Base-by-base conservation (phyloP, 2,888 invertebrate species). In the Caenorhabditis japonica region DNA sequence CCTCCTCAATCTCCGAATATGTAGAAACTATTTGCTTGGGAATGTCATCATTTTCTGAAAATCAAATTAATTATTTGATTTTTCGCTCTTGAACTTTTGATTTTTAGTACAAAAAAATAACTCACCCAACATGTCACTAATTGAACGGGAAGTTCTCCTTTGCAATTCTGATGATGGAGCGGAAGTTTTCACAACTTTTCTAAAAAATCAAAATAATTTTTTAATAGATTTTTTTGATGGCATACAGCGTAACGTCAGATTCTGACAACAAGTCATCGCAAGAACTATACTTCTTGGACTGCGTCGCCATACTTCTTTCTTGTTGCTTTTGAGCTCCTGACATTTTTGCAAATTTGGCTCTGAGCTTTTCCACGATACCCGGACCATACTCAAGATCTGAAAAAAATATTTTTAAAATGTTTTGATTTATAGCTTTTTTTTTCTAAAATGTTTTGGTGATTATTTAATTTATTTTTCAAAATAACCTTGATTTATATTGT, bases 361-460 rank as follows among this genome's bases (percentile, higher is more conserved):
- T 74, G 21, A 81, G 56, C 39, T 76, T 78, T 27, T 81, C 81
- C 34, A 81, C 81, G 27, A 81, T 81, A 17, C 81, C 81, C 19
- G 81, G 81, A 5, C 81, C 81, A 64, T 81, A 81, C 49, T 81
- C 81, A 17, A 80, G 52, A 72, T 81, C 81, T 81, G 77, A 52
- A 79, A 81, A 34, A 17, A 21, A 27, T 10, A 10, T 30, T 30
- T 46, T 10, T 4, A 4, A 41, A 19, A 33, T 30, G 5, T 30
- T 23, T 38, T 12, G 36, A 7, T 10, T 25, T 10, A 30, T 30
- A 10, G 39, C 17, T 10, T 15, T 43, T 10, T 30, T 58, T 36
- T 60, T 61, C 27, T 27, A 25, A 47, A 55, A 30, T 44, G 38
- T 52, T 56, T 15, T 44, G 33, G 19, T 25, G 36, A 10, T 33